Evolutionary conservation across 2,113 vertebrate genomes (phyloP), one percentile per base, ranked within the genome.

Genomic region (Alethe diademata): DNA sequence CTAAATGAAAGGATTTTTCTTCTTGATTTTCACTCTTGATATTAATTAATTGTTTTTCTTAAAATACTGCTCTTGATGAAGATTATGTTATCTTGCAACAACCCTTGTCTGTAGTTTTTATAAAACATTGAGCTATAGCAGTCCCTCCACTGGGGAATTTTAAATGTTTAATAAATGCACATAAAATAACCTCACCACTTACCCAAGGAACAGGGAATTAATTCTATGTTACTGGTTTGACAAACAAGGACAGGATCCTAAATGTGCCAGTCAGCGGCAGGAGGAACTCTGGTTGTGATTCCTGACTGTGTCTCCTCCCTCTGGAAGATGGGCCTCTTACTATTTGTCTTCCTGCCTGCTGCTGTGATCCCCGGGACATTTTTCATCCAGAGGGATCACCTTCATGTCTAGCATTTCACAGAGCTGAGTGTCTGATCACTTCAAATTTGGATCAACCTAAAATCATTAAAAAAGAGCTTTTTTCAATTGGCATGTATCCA

Each of bases 281-380:
- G 17, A 76, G 16, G 19, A 73, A 15, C 20, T 78, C 38, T 64
- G 58, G 20, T 25, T 83, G n/a, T 35, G 54, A 64, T 36, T 79
- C 71, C 40, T 12, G n/a, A 20, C 12, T 19, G 14, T 3, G 4
- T 54, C 36, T n/a, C 20, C 67, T 15, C 16, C n/a, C 20, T 82
- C 58, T 36, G 29, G 19, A 60, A 35, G 16, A 43, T 0, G 0
- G 3, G 6, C 38, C 81, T 33, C 29, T 72, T 23, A 40, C 24
- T n/a, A 7, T 82, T 76, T 11, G 0, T 88, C 84, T 75, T 67
- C 19, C 35, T 76, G 31, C 24, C 24, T 8, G 36, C 42, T 91
- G 48, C 35, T 88, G n/a, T 24, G 45, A 75, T 16, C 28, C 23
- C 23, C 23, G 18, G 15, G 35, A 22, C 8, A 18, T 70, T 90